Evolutionary conservation across 1,140 invertebrate species (phyloP).

Genomic region (Drosophila kurseongensis): DNA sequence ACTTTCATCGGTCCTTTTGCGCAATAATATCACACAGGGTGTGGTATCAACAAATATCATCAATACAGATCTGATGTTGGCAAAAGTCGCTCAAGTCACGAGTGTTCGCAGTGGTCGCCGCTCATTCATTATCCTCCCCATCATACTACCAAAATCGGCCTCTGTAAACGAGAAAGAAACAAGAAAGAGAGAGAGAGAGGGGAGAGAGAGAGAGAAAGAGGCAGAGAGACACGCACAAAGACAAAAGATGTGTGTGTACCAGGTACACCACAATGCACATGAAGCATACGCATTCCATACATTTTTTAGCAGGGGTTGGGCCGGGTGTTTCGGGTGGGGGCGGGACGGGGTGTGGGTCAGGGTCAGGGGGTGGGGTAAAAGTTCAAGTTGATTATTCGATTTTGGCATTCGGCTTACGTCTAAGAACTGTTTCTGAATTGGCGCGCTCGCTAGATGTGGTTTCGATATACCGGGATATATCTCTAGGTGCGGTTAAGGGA

Average conservation of each 20-base stretch:
- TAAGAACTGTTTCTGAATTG: constrained; percentile 50
- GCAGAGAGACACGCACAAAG: constrained; percentile 74
- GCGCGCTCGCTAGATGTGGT: constrained; percentile 54
- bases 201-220: constrained; percentile 64
- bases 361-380: constrained; percentile 60
- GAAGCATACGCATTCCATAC: constrained; percentile 23
- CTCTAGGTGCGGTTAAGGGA: constrained; percentile 39
- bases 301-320: constrained; percentile 55
- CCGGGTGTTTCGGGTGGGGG: constrained; percentile 30
- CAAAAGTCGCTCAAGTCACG: constrained; percentile 76
- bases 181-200: constrained; percentile 60
- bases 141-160: constrained; percentile 84
- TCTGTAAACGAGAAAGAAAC: constrained; percentile 84
- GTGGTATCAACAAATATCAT: constrained; percentile 21
- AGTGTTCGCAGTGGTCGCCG: constrained; percentile 67
- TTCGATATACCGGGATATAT: constrained; percentile 16
- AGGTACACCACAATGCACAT: constrained; percentile 31
- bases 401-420: constrained; percentile 69
- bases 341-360: constrained; percentile 27
- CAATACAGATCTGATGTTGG: constrained; percentile 31
- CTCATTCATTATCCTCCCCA: constrained; percentile 83
- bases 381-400: constrained; percentile 80
- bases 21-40: constrained; percentile 34
- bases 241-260: constrained; percentile 40
- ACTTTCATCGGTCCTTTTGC: constrained; percentile 63